Evolutionary conservation across 37 sponge, comb jelly and placozoan genomes (phyloP).

Genomic region (Diacarnus erythraeanus): DNA sequence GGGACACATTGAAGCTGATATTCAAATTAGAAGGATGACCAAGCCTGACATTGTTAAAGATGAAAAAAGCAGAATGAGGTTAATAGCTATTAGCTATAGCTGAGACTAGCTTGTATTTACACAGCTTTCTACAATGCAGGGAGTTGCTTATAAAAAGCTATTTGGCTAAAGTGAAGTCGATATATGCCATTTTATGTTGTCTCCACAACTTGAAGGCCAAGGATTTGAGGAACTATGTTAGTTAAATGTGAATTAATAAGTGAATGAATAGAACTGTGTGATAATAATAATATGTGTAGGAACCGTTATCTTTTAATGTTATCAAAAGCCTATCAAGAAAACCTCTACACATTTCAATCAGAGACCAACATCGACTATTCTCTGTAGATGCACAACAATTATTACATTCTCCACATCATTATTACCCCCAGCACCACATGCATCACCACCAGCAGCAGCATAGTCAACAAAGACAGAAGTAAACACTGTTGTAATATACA

Average conservation of each 20-base stretch:
- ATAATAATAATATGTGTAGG: neutral
- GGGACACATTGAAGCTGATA: neutral
- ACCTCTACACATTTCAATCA: neutral
- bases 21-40: neutral
- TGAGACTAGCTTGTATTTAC: neutral
- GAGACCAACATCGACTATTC: too few relatives aligned
- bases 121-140: neutral
- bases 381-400: too few relatives aligned
- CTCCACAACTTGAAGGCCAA: constrained; percentile 55
- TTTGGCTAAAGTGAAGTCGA: constrained; percentile 42
- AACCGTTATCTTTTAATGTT: constrained; percentile 9
- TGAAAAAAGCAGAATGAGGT: neutral
- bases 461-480: too few relatives aligned
- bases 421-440: constrained; percentile 6
- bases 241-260: neutral
- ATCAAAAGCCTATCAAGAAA: constrained; percentile 15
- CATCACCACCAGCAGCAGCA: constrained; percentile 10
- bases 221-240: constrained; percentile 60
- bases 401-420: too few relatives aligned
- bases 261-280: neutral
- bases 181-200: constrained; percentile 55
- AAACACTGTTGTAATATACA: too few relatives aligned
- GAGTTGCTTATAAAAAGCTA: neutral
- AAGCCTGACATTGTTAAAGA: neutral
- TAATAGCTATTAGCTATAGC: neutral